Conservation (phyloP, 2,113 vertebrate species). For the Ranitomeya variabilis region DNA sequence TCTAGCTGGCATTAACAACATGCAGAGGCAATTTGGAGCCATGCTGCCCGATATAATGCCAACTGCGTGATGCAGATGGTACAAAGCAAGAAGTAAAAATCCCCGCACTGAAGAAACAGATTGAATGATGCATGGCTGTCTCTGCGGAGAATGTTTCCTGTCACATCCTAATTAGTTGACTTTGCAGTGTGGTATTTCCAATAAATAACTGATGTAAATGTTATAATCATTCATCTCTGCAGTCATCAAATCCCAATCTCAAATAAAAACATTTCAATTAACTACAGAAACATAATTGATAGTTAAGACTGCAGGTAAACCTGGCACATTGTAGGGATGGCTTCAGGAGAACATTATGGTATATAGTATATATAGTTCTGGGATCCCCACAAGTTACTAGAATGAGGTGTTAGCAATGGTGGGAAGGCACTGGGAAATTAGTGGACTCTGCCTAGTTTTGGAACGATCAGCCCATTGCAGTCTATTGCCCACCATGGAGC, state of each 20-base stretch:
- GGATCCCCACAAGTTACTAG: no score
- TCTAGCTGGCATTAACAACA: not conserved
- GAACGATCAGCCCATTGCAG: not conserved
- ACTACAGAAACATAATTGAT: no score
- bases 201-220: conserved; percentile 1
- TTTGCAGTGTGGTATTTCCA: not conserved
- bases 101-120: not conserved
- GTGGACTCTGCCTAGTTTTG: no score
- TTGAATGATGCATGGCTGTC: not conserved
- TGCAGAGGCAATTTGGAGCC: conserved; percentile 1
- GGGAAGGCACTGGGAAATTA: no score
- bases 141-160: not conserved
- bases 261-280: not conserved
- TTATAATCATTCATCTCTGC: not conserved
- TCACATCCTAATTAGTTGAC: not conserved
- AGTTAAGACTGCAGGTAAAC: no score
- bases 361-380: no score
- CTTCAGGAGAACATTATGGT: no score
- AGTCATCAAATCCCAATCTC: not conserved
- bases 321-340: no score
- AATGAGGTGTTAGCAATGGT: no score
- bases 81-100: not conserved
- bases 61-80: conserved; percentile 12
- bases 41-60: not conserved
- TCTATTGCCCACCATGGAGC: not conserved